phyloP scores from a whole-genome alignment of 2,113 vertebrate species.

The Pandion haliaetus region DNA sequence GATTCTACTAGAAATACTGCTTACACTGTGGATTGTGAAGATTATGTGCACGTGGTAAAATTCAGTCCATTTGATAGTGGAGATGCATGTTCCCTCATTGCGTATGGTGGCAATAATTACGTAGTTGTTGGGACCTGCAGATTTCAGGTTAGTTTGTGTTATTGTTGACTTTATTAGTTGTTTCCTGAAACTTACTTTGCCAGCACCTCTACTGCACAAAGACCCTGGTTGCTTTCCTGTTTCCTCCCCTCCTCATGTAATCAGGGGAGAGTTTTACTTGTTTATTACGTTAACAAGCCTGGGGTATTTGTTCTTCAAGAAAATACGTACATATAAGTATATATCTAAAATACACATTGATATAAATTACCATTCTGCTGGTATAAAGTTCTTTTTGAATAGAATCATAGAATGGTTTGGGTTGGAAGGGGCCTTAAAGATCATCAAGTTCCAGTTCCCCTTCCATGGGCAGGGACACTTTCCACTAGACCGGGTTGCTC shows the following conservation, averaged over 20 bases:
- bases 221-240: neutral
- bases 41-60: slow-evolving; percentile 92
- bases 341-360: neutral
- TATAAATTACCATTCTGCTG: neutral
- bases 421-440: neutral
- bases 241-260: neutral
- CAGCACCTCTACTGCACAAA: neutral
- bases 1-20: slow-evolving; percentile 77
- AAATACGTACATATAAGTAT: neutral
- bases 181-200: neutral
- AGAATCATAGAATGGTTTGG: neutral
- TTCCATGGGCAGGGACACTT: neutral
- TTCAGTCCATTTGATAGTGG: slow-evolving; percentile 92
- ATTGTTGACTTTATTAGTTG: neutral
- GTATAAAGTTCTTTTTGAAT: neutral
- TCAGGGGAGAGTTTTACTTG: neutral
- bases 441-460: neutral
- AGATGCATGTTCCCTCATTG: slow-evolving; percentile 83
- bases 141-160: slow-evolving; percentile 85
- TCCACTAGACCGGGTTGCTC: neutral
- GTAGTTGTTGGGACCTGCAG: slow-evolving; percentile 87
- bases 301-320: neutral
- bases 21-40: slow-evolving; percentile 90
- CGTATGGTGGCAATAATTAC: slow-evolving; percentile 90
- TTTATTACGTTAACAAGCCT: neutral